Conservation (phyloP, 1,140 invertebrate species). For the Solenopsis fugax region DNA sequence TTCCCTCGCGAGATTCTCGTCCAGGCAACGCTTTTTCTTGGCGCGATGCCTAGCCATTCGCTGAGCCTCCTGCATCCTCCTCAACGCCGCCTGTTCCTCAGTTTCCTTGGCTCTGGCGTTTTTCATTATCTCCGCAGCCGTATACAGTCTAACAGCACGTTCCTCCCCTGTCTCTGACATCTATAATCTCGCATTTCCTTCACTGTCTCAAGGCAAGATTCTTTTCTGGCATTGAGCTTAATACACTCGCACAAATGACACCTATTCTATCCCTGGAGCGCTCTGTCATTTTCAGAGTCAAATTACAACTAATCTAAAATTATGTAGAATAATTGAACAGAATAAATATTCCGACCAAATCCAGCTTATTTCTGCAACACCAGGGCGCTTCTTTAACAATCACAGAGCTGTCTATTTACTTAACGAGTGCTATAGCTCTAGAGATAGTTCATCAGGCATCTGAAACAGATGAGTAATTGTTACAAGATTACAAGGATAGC, state of each 20-base stretch:
- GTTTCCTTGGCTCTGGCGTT: slow-evolving; percentile 84
- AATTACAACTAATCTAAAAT: not conserved
- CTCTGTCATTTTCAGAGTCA: slow-evolving; percentile 60
- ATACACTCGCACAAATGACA: slow-evolving; percentile 40
- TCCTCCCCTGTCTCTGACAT: slow-evolving; percentile 84
- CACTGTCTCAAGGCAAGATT: slow-evolving; percentile 76
- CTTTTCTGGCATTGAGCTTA: slow-evolving; percentile 68
- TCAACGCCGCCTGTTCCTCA: slow-evolving; percentile 84
- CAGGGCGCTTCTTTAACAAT: not conserved
- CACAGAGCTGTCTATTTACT: not conserved
- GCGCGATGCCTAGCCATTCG: slow-evolving; percentile 85
- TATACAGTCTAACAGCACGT: slow-evolving; percentile 81
- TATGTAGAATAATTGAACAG: not conserved
- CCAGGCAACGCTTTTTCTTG: slow-evolving; percentile 85
- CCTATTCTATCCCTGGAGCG: slow-evolving; percentile 35
- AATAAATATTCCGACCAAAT: slow-evolving; percentile 8
- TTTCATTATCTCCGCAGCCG: slow-evolving; percentile 84
- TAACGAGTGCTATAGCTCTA: not conserved
- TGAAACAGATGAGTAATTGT: slow-evolving; percentile 12
- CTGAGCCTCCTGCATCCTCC: slow-evolving; percentile 85
- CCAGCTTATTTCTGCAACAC: not conserved
- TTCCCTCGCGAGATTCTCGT: slow-evolving; percentile 85
- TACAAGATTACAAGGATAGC: not conserved
- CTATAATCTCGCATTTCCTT: slow-evolving; percentile 77
- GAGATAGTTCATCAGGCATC: not conserved